Evolutionary conservation across 2,113 vertebrate species (phyloP), one percentile per base, ranked within the genome.

Genomic region (Alosa alosa): DNA sequence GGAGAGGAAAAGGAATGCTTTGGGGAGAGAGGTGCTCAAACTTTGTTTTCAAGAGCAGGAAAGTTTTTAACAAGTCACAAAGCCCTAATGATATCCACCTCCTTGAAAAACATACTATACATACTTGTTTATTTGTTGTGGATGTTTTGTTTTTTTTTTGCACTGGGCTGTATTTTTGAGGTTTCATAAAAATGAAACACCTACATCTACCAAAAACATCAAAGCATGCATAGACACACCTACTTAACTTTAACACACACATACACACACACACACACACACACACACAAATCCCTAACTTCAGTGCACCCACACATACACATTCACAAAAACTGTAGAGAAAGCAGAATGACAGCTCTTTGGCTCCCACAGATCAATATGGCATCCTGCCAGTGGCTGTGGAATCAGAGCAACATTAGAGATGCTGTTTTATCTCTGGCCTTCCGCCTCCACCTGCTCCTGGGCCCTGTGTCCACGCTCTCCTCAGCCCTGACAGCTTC

Each of bases 361-460:
- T 78, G 31, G 25, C 72, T 36, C 31, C 3, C 13, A 78, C 0
- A 17, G 72, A 78, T 39, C 72, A 39, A 78, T 78, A 78, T 36
- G 72, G 72, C 25, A 10, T 31, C 18, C 72, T 39, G 72, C 72
- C 72, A 78, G 72, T 36, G 25, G 72, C 64, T 36, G 25, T 72
- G 64, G 31, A 31, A 72, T 36, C 64, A 72, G 64, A 72, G 25
- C 31, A 39, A 1, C 31, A 78, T 78, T 78, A 78, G 39, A 36
- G 72, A 78, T 78, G 72, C 72, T 78, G 72, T 78, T 78, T 78
- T 36, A 78, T 78, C 72, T 78, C 72, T 5, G 72, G 72, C 72
- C 72, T 4, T 78, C 72, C 13, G 13, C 10, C 72, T 78, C 10
- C 72, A 78, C 72, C 31, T 72, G n/a, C 13, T 31, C 72, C 36